Evolutionary conservation across 2,797 vertebrate species (phyloP), one percentile per base, ranked within the genome.

Genomic region (Pseudochromis fuscus): DNA sequence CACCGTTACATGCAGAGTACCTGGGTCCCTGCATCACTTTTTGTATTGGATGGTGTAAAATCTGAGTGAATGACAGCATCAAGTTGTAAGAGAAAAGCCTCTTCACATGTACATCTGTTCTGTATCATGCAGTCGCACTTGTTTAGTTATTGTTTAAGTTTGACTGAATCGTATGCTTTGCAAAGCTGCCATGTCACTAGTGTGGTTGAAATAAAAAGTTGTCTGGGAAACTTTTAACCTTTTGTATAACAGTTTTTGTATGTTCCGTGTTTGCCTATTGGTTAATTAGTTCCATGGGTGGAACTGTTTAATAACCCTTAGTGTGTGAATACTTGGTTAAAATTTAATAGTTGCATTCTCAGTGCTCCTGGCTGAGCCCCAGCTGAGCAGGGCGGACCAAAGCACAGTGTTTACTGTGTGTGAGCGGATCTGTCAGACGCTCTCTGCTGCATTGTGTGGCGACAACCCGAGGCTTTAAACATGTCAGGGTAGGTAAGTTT

Each of bases 401-500:
- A 42, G 1, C 67, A 2, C 24, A 21, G 35, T 72, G 81, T 86
- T 74, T 44, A 63, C 71, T 53, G 35, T 30, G 27, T 13, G 30
- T 7, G 37, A 45, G 30, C 33, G 42, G n/a, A 67, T 44, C 66
- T 72, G 73, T 72, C 82, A 78, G 13, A 49, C 15, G 33, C 61
- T 51, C 19, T 49, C 45, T 49, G 33, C 42, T 15, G 25, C 58
- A 49, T 30, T 25, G 23, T 10, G 59, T 11, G 23, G 15, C 15
- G 1, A 35, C 51, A 27, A 11, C 11, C 37, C 5, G 21, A 4
- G 0, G 18, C 50, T 37, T 4, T 50, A 37, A 71, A 35, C 2
- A 69, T 85, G 71, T 30, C 77, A 0, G 66, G 81, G 83, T 87
- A 53, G 72, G 86, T 70, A 7, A 21, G n/a, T 62, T 25, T 19